Evolutionary conservation across 2,888 invertebrate genomes (phyloP), one percentile per base, ranked within the genome.

Genomic region (Epistrophe grossulariae): DNA sequence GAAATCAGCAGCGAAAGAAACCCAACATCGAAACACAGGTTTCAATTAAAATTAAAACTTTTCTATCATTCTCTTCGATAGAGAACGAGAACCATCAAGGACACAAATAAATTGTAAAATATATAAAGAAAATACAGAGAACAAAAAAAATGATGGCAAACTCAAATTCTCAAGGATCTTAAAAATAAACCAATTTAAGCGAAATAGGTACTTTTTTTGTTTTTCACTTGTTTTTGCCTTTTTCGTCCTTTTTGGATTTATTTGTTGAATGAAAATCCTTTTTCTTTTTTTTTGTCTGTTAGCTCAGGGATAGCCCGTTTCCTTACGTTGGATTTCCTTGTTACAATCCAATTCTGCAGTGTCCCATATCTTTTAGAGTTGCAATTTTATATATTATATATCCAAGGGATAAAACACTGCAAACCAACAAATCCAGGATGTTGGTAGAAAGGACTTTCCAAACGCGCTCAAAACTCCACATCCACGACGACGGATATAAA

Each of bases 41-140:
- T 82, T 76, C 87, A 87, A 79, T 87, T 87, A 76, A 87, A 83
- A 79, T 76, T 72, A 55, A 87, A 83, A 87, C 70, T 82, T 81
- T 60, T 57, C 45, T 62, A 55, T 50, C 48, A 43, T 50, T 68
- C 10, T 17, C 28, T 38, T 38, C 35, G 50, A 35, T 17, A 17
- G 48, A 19, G 9, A 60, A 60, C 15, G 48, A 19, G 9, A 60
- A 60, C 15, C 17, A 43, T 15, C 43, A 55, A 17, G 38, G 43
- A 59, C 24, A 59, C 72, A 71, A 76, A 70, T 70, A 70, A 45
- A 73, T 59, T 55, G 9, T 17, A 45, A 50, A 64, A 66, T 64
- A 66, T 52, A 66, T 59, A 59, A 35, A 66, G 43, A 28, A 15
- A 15, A 55, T 13, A 55, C 13, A 13, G 24, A 24, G 3, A 24